Evolutionary conservation across 2,888 invertebrate species (phyloP).

Genomic region (Drosophila subsilvestris): DNA sequence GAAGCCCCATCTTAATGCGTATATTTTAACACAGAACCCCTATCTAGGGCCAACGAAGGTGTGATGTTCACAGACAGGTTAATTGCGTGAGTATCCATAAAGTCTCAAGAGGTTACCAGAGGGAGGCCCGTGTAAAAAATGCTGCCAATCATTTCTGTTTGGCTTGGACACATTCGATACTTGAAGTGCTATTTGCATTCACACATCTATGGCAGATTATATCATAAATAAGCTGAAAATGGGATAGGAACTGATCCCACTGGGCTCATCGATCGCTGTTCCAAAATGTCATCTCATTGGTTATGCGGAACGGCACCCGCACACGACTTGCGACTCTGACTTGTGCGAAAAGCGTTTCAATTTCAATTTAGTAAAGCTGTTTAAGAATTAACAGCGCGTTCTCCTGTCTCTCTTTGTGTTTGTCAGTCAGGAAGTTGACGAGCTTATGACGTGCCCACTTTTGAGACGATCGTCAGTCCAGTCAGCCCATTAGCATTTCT

Average conservation of each 20-base stretch:
- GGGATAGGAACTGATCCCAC: not conserved
- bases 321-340: not conserved
- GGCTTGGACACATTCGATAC: constrained; percentile 4
- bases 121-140: constrained; percentile 15
- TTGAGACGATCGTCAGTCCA: constrained; percentile 10
- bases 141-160: constrained; percentile 19
- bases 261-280: not conserved
- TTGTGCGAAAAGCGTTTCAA: not conserved
- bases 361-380: constrained; percentile 20
- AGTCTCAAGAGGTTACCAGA: not conserved
- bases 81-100: not conserved
- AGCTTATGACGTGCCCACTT: constrained; percentile 32
- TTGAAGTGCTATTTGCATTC: constrained; percentile 29
- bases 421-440: constrained; percentile 26
- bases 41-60: constrained; percentile 15
- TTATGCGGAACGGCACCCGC: constrained; percentile 19
- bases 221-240: constrained; percentile 17
- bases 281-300: too few species aligned
- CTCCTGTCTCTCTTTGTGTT: constrained; percentile 22
- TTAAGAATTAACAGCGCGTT: constrained; percentile 29
- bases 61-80: not conserved
- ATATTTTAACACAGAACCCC: not conserved
- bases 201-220: constrained; percentile 1
- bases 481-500: constrained; percentile 26
- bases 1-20: too few species aligned